Conservation (phyloP, 2,888 invertebrate genomes). For the Folsomia candida region DNA sequence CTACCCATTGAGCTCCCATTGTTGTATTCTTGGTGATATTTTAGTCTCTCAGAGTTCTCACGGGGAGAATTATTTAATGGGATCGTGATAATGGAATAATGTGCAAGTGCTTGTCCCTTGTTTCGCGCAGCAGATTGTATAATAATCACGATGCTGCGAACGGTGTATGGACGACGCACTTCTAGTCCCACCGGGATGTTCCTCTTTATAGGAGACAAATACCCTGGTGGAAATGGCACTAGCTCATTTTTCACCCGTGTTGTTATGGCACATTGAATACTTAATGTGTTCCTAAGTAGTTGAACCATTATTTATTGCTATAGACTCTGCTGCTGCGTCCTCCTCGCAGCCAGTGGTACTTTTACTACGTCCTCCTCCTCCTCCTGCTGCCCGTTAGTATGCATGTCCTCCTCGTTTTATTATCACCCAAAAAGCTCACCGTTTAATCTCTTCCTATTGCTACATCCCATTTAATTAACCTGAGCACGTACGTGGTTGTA, state of each 20-base stretch:
- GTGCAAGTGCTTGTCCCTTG: not conserved
- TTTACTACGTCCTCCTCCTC: not conserved
- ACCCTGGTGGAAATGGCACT: not conserved
- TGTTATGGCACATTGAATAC: constrained; percentile 19
- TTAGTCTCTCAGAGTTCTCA: not conserved
- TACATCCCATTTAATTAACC: not conserved
- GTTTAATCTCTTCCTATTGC: not conserved
- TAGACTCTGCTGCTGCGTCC: not conserved
- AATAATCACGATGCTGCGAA: too few species aligned
- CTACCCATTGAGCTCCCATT: constrained; percentile 3
- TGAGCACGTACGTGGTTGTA: not conserved
- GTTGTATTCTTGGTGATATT: not conserved
- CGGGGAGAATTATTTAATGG: constrained; percentile 21
- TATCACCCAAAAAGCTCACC: not conserved
- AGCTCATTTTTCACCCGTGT: constrained; percentile 17
- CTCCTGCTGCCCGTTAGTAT: too few species aligned
- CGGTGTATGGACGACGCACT: too few species aligned
- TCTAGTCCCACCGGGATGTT: not conserved
- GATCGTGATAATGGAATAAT: constrained; percentile 10
- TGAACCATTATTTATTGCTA: constrained; percentile 18
- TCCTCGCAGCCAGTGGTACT: not conserved
- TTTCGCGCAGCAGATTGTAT: not conserved
- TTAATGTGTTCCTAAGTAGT: constrained; percentile 15
- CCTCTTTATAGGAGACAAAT: constrained; percentile 9
- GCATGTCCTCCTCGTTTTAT: not conserved